phyloP scores from a whole-genome alignment of 2,113 vertebrate species.

The Corythornis cristatus region DNA sequence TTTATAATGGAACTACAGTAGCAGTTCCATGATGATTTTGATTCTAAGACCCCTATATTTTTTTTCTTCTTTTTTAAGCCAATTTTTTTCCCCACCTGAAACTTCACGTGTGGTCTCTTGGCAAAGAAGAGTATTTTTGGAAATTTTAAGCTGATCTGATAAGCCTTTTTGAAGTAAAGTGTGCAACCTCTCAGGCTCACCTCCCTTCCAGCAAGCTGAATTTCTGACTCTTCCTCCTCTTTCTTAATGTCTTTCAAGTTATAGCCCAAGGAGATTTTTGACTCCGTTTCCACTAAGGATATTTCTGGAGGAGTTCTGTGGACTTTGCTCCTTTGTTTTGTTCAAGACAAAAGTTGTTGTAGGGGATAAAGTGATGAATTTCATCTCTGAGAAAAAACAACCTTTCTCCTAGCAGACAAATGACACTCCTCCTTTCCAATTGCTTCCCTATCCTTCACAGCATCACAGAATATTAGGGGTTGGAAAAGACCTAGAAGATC shows the following conservation, averaged over 20 bases:
- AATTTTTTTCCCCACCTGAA: conserved; percentile 53
- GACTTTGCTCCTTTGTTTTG: not conserved
- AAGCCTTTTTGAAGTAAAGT: conserved; percentile 11
- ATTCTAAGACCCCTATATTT: not conserved
- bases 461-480: too few species aligned
- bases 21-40: conserved; percentile 55
- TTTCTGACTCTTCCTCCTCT: not conserved
- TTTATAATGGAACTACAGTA: conserved; percentile 59
- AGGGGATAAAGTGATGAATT: not conserved
- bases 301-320: not conserved
- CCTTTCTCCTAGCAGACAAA: not conserved
- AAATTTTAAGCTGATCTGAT: conserved; percentile 39
- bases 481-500: too few species aligned
- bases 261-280: not conserved
- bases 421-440: not conserved
- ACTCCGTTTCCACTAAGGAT: not conserved
- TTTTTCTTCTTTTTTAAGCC: conserved; percentile 24
- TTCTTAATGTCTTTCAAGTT: not conserved
- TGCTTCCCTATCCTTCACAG: not conserved
- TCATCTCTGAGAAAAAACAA: not conserved
- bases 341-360: not conserved
- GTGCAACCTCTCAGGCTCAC: not conserved
- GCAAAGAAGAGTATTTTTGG: conserved; percentile 25
- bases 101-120: conserved; percentile 45
- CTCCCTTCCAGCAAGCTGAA: not conserved